A percentile compares a stretch with the other conserved stretches of the same genome.
Evolutionary conservation across 92 coral and sea anemone species (phyloP).

Genomic region (Epizoanthus rinbou): DNA sequence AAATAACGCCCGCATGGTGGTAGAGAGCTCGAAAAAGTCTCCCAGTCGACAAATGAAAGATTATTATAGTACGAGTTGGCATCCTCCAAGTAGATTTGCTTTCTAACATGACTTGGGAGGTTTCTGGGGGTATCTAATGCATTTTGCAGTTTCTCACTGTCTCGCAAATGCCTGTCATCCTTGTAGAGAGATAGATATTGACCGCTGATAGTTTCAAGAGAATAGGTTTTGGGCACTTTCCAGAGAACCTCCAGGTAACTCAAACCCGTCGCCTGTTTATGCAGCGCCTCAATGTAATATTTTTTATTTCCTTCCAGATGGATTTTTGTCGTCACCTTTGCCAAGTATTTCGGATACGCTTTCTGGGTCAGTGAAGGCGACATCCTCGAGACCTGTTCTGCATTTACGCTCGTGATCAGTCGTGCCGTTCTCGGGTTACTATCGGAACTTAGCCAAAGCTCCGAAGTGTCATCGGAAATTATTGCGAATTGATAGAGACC

Average conservation of each 20-base stretch:
- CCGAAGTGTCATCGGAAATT: slow-evolving; percentile 88
- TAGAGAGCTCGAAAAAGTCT: not conserved
- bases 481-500: slow-evolving; percentile 83
- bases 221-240: slow-evolving; percentile 65
- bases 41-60: slow-evolving; percentile 31
- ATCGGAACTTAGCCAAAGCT: slow-evolving; percentile 87
- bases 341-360: slow-evolving; percentile 61
- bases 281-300: slow-evolving; percentile 81
- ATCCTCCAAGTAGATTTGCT: not conserved
- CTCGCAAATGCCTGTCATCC: slow-evolving; percentile 66
- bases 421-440: slow-evolving; percentile 77
- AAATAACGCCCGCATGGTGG: slow-evolving; percentile 2
- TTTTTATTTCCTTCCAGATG: slow-evolving; percentile 58
- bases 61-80: slow-evolving; percentile 7
- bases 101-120: slow-evolving; percentile 20
- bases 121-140: not conserved
- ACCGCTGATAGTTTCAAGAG: slow-evolving; percentile 52
- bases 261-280: slow-evolving; percentile 73
- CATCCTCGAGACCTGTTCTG: slow-evolving; percentile 62
- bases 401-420: slow-evolving; percentile 79
- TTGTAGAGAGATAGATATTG: slow-evolving; percentile 61
- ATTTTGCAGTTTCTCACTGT: slow-evolving; percentile 30
- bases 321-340: slow-evolving; percentile 74
- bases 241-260: slow-evolving; percentile 81
- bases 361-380: slow-evolving; percentile 54